Conservation (phyloP, 2,888 invertebrate species). For the Andrena minutula region DNA sequence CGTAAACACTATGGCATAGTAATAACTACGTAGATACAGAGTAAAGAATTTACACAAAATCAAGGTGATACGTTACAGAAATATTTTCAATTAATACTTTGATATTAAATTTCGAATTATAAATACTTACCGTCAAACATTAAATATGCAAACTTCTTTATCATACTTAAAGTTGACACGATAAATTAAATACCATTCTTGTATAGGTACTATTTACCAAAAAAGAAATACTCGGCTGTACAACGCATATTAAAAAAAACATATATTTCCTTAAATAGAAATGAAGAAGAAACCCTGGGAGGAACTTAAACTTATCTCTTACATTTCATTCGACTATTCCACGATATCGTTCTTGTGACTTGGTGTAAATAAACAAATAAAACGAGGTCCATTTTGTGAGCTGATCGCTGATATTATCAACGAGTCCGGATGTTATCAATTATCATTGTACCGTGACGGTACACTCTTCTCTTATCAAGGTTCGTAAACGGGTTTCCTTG, state of each 20-base stretch:
- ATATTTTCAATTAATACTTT: not conserved
- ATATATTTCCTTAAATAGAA: not conserved
- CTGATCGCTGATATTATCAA: constrained; percentile 12
- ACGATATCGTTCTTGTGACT: constrained; percentile 1
- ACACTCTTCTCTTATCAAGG: constrained; percentile 2
- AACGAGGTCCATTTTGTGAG: not conserved
- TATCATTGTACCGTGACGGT: constrained; percentile 8
- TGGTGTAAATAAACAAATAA: constrained; percentile 15
- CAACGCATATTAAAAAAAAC: not conserved
- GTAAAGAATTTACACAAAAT: not conserved
- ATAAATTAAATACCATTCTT: not conserved
- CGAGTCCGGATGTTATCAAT: not conserved
- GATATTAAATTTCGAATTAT: not conserved
- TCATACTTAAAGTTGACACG: not conserved
- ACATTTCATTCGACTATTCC: not conserved
- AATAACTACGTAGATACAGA: not conserved
- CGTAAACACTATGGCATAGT: constrained; percentile 1
- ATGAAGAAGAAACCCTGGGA: not conserved
- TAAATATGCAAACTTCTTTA: not conserved
- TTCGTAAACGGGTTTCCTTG: not conserved
- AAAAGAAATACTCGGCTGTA: not conserved
- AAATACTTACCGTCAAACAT: constrained; percentile 10
- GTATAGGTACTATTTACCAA: not conserved
- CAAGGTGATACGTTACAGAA: not conserved
- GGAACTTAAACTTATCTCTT: not conserved